Evolutionary conservation across 1,140 invertebrate genomes (phyloP), one percentile per base, ranked within the genome.

Genomic region (Pseudomyrmex gracilis): DNA sequence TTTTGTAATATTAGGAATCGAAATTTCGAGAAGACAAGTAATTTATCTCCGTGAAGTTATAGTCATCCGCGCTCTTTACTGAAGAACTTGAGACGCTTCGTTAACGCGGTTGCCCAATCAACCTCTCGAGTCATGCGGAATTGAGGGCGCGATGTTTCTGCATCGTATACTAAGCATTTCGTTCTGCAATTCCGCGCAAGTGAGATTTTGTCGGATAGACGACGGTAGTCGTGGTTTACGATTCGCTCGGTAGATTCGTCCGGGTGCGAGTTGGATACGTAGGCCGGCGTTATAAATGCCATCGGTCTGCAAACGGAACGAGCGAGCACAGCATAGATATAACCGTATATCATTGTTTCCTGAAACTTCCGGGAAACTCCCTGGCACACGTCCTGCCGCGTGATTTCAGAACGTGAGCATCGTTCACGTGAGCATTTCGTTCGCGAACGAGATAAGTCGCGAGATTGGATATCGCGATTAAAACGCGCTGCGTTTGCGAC

Each of bases 341-440:
- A 70, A 71, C 55, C 76, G 45, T 80, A 70, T 49, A 71, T 80
- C 76, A 80, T 80, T 71, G 66, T 71, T 80, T 9, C 66, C 43
- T 15, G 76, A 71, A 80, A 58, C 76, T 80, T 80, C 53, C 76
- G 64, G 64, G 12, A 60, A 60, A 55, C 66, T 58, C 43, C 43
- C 76, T 47, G 76, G 76, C 76, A 80, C 76, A 80, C 43, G 66
- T 80, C 66, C 76, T 60, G 64, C 76, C 76, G 76, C 66, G 20
- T 71, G 66, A 80, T 80, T 80, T 71, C 76, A 71, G 66, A 71
- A 58, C 76, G 34, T 34, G 55, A 47, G 20, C 53, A n/a, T 58
- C 20, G 43, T 80, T 53, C 66, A 71, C 53, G 76, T 70, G 76
- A 55, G 60, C 22, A 34, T 34, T 12, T 2, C 15, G 57, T 34